A percentile compares a stretch with the other conserved stretches of the same genome.
Evolutionary conservation across 2,113 vertebrate species (phyloP).

Genomic region (Mungos mungo): DNA sequence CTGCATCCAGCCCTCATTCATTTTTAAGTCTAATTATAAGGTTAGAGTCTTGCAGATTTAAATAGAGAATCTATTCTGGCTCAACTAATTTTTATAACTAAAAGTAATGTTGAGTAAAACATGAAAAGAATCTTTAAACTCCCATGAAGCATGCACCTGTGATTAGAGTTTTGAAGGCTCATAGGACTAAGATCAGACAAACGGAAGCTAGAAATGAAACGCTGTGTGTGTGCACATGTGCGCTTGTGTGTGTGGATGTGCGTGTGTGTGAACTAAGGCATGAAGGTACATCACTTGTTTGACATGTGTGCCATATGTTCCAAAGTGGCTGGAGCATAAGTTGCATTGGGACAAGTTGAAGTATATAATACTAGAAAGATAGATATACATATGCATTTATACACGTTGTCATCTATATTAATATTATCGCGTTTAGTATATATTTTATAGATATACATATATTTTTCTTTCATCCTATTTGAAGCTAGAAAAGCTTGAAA

Average conservation of each 20-base stretch:
- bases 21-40: conserved; percentile 69
- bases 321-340: not conserved
- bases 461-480: conserved; percentile 27
- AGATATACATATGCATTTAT: not conserved
- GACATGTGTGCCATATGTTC: not conserved
- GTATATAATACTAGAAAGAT: not conserved
- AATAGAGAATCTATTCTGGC: conserved; percentile 54
- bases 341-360: not conserved
- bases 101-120: conserved; percentile 65
- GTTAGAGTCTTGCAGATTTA: conserved; percentile 51
- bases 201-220: conserved; percentile 34
- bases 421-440: not conserved
- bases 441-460: not conserved
- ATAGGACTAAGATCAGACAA: conserved; percentile 37
- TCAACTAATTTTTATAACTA: conserved; percentile 72
- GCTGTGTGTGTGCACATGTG: not conserved
- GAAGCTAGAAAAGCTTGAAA: not conserved
- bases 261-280: not conserved
- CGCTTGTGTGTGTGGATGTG: not conserved
- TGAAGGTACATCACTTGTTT: not conserved
- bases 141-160: conserved; percentile 27
- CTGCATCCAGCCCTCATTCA: not conserved
- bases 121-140: conserved; percentile 67
- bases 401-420: not conserved
- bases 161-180: conserved; percentile 41